Evolutionary conservation across 2,888 invertebrate species (phyloP).

Genomic region (Taenaris catops): DNA sequence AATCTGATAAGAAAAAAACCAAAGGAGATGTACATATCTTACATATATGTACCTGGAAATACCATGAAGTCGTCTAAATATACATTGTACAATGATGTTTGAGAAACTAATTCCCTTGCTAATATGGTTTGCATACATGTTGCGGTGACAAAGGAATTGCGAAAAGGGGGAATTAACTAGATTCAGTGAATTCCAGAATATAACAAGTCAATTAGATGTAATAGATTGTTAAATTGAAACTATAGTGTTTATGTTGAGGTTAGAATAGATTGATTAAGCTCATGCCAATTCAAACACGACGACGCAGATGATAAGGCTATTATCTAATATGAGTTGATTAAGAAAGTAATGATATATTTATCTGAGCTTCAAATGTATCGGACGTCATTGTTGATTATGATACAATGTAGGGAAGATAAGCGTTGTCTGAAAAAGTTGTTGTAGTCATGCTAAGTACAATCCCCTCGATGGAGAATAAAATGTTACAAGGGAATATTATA

Average conservation of each 20-base stretch:
- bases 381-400: background rate
- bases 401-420: background rate
- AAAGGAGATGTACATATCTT: too few relatives aligned
- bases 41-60: too few relatives aligned
- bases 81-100: background rate
- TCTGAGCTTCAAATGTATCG: background rate
- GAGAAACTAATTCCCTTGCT: background rate
- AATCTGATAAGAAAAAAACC: too few relatives aligned
- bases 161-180: background rate
- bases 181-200: constrained; percentile 1
- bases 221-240: constrained; percentile 3
- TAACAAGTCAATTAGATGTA: background rate
- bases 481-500: constrained; percentile 2
- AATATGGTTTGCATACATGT: background rate
- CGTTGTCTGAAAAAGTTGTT: constrained; percentile 4
- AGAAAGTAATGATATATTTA: constrained; percentile 3
- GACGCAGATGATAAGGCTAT: constrained; percentile 3
- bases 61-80: too few relatives aligned
- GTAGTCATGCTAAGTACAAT: constrained; percentile 1
- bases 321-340: background rate
- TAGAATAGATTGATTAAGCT: constrained; percentile 7
- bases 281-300: constrained; percentile 10
- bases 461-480: constrained; percentile 1
- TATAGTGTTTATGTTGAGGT: background rate
- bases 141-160: background rate